Base-by-base conservation (phyloP, 2,113 vertebrate genomes). In the Albula glossodonta region DNA sequence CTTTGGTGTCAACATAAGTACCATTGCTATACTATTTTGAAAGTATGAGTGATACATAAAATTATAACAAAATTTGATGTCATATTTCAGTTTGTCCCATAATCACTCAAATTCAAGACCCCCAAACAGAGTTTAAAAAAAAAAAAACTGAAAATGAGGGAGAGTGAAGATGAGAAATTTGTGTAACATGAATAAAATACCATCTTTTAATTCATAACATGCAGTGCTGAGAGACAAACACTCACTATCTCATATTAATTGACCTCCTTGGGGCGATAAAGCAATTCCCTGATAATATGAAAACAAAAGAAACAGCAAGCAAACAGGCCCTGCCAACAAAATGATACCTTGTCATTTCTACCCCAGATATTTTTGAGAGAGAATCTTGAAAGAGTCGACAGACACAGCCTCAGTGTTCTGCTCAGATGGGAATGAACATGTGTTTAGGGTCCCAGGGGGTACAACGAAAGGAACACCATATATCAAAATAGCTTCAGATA, bases 301-400 rank as follows among this genome's bases (percentile, higher is more conserved):
- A 51, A 81, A 81, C 15, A 51, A 81, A 81, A 53, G 51, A 51
- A 81, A 19, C 17, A 60, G 15, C 22, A n/a, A 4, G 11, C n/a
- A 22, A 82, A 15, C 10, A 6, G 13, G 22, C 25, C 50, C 22
- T 51, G 49, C 22, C 7, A 19, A 25, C 63, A 82, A 82, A 57
- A 82, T 57, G 81, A 25, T 88, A 87, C 82, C 90, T 89, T 90
- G 86, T 91, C 90, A 86, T 87, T 89, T 92, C 91, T 87, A 88
- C 77, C 87, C 92, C 91, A 87, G 88, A 92, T 93, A 90, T 88
- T 87, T 89, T 86, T 85, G 90, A 22, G 88, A 87, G 87, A 88
- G 70, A 88, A 88, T 88, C 89, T 90, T 92, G 83, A 93, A 92
- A 92, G 91, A 85, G 87, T 84, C 89, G 86, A 90, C 90, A 87